These are phyloP conservation scores for Drosophila ustulata DNA, from an alignment of 2,888 invertebrate species.

Conservation along the genomic window DNA sequence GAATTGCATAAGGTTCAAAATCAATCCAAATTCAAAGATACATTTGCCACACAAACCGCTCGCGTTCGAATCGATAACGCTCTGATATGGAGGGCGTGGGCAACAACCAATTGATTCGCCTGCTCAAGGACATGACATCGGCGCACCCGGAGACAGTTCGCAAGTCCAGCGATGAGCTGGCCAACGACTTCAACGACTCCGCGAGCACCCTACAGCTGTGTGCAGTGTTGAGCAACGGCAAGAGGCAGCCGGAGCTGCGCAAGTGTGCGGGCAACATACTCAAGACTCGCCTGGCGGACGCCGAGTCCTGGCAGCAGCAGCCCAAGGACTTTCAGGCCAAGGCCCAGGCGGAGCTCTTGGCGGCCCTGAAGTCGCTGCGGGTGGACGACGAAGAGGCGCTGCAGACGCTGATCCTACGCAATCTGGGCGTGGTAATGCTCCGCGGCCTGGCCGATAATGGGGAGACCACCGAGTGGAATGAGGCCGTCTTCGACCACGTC, in stretches of 20 bases:
- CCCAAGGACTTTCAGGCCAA: not conserved
- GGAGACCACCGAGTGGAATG: slow-evolving; percentile 14
- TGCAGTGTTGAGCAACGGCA: slow-evolving; percentile 1
- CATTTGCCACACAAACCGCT: too few relatives aligned
- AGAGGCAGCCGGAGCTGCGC: slow-evolving; percentile 8
- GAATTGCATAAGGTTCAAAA: too few relatives aligned
- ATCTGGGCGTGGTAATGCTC: slow-evolving; percentile 22
- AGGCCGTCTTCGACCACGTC: slow-evolving; percentile 22
- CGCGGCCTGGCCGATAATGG: not conserved
- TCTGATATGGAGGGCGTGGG: slow-evolving; percentile 13
- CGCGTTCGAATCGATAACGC: too few relatives aligned
- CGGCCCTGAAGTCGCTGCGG: slow-evolving; percentile 2
- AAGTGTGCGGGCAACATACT: slow-evolving; percentile 17
- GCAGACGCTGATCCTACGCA: not conserved
- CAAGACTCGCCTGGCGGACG: not conserved
- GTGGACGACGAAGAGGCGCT: not conserved
- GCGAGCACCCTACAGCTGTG: slow-evolving; percentile 12
- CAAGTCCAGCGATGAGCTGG: slow-evolving; percentile 14
- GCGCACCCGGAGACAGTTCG: slow-evolving; percentile 3
- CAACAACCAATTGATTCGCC: slow-evolving; percentile 4
- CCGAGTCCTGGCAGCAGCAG: not conserved
- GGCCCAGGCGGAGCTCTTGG: not conserved
- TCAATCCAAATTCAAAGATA: too few relatives aligned
- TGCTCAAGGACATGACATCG: slow-evolving; percentile 30
- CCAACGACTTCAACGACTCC: slow-evolving; percentile 1